These are phyloP conservation scores for Gobiocypris rarus DNA, from an alignment of 2,113 vertebrate genomes.

Conservation along the genomic window DNA sequence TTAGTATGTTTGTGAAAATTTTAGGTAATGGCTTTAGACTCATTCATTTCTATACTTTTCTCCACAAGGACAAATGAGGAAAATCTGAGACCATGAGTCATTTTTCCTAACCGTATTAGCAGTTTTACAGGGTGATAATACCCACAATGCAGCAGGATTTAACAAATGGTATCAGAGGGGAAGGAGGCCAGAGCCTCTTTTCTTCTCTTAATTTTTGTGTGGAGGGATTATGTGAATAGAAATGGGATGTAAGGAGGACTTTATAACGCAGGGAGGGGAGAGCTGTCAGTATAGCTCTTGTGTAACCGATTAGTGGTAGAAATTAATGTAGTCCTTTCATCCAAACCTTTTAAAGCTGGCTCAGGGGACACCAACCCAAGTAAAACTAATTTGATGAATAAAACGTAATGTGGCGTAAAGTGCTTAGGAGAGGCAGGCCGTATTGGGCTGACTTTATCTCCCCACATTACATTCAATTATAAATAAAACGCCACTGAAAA, in stretches of 20 bases:
- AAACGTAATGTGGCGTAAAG: slow-evolving; percentile 75
- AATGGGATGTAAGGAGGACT: slow-evolving; percentile 43
- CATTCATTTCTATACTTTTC: slow-evolving; percentile 1
- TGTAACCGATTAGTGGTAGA: slow-evolving; percentile 75
- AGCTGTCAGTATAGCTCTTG: slow-evolving; percentile 65
- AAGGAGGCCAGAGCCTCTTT: slow-evolving; percentile 28
- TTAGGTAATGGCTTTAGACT: background rate
- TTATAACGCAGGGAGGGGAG: slow-evolving; percentile 54
- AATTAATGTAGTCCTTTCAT: slow-evolving; percentile 77
- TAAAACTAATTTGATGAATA: slow-evolving; percentile 80
- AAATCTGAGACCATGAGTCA: slow-evolving; percentile 35
- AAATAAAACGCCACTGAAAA: slow-evolving; percentile 73
- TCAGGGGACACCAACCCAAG: slow-evolving; percentile 74
- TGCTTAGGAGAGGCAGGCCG: slow-evolving; percentile 66
- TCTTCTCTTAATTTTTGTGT: slow-evolving; percentile 45
- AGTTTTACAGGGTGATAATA: slow-evolving; percentile 30
- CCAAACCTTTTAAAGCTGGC: slow-evolving; percentile 76
- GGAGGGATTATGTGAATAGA: slow-evolving; percentile 42
- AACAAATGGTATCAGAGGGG: slow-evolving; percentile 21
- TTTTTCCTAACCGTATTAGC: slow-evolving; percentile 32
- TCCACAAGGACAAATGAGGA: background rate
- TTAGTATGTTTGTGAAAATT: background rate
- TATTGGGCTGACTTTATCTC: slow-evolving; percentile 72
- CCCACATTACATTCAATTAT: slow-evolving; percentile 76
- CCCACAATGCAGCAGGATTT: slow-evolving; percentile 19